phyloP scores from a whole-genome alignment of 2,797 vertebrate genomes.

The Cynopterus sphinx region DNA sequence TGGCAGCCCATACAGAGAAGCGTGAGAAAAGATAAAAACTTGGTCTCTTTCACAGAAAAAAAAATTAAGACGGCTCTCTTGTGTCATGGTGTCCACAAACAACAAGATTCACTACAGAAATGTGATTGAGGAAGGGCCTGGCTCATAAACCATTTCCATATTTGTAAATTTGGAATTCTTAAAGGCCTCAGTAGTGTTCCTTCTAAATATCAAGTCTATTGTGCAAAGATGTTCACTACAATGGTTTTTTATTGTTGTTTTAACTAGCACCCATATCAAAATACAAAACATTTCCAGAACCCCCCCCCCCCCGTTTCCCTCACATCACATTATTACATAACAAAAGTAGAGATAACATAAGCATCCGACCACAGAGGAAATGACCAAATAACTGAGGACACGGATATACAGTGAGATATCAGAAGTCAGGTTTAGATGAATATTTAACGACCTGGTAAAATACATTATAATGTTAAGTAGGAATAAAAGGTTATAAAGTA shows the following conservation, averaged over 20 bases:
- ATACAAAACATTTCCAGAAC: slow-evolving; percentile 43
- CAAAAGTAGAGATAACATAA: slow-evolving; percentile 53
- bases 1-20: slow-evolving; percentile 33
- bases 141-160: slow-evolving; percentile 15
- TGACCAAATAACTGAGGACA: neutral
- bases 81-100: slow-evolving; percentile 37
- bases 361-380: slow-evolving; percentile 39
- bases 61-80: slow-evolving; percentile 42
- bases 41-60: slow-evolving; percentile 44
- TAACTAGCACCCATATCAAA: slow-evolving; percentile 21
- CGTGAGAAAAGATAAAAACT: slow-evolving; percentile 37
- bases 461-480: slow-evolving; percentile 30
- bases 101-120: slow-evolving; percentile 36
- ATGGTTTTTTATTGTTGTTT: slow-evolving; percentile 20
- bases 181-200: neutral
- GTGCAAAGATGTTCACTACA: neutral
- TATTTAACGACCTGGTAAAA: slow-evolving; percentile 34
- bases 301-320: neutral
- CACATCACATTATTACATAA: slow-evolving; percentile 50
- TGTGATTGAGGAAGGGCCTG: slow-evolving; percentile 24
- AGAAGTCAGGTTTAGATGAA: slow-evolving; percentile 44
- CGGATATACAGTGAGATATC: neutral
- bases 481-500: slow-evolving; percentile 18
- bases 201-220: slow-evolving; percentile 53
- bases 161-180: slow-evolving; percentile 47